These are phyloP conservation scores for Schizaphis graminum DNA, from an alignment of 2,888 invertebrate species.

Conservation along the genomic window DNA sequence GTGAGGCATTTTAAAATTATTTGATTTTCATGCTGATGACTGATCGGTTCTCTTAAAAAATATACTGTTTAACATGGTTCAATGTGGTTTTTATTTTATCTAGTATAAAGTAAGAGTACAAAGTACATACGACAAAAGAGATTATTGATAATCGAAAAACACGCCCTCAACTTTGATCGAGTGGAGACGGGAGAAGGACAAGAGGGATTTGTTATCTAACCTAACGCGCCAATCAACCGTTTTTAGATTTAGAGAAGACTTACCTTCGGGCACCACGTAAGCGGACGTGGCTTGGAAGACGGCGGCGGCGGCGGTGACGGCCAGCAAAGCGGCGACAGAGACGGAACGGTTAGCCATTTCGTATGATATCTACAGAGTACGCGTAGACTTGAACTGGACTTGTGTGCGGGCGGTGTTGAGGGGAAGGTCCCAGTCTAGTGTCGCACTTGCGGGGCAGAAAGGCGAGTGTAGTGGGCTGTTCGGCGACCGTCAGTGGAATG, in stretches of 20 bases:
- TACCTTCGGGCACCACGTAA: constrained; percentile 34
- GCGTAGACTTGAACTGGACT: not conserved
- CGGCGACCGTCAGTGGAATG: constrained; percentile 10
- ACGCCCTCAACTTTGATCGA: too few relatives aligned
- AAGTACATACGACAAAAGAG: not conserved
- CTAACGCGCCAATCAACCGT: not conserved
- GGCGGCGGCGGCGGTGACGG: not conserved
- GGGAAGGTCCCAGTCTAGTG: not conserved
- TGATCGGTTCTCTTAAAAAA: not conserved
- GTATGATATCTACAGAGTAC: not conserved
- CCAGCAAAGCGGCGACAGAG: not conserved
- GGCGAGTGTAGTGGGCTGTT: not conserved
- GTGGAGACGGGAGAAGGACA: too few relatives aligned
- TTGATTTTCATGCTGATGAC: too few relatives aligned
- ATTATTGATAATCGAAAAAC: not conserved
- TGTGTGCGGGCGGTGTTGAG: not conserved
- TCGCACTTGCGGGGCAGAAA: not conserved
- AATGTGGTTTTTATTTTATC: not conserved
- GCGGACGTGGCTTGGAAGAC: not conserved
- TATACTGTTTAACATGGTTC: not conserved
- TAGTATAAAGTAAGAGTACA: not conserved
- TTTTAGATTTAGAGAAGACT: not conserved
- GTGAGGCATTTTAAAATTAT: too few relatives aligned
- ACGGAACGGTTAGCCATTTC: constrained; percentile 21
- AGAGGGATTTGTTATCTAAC: not conserved